Evolutionary conservation across 2,113 vertebrate species (phyloP), one percentile per base, ranked within the genome.

Genomic region (Bagarius yarrelli): DNA sequence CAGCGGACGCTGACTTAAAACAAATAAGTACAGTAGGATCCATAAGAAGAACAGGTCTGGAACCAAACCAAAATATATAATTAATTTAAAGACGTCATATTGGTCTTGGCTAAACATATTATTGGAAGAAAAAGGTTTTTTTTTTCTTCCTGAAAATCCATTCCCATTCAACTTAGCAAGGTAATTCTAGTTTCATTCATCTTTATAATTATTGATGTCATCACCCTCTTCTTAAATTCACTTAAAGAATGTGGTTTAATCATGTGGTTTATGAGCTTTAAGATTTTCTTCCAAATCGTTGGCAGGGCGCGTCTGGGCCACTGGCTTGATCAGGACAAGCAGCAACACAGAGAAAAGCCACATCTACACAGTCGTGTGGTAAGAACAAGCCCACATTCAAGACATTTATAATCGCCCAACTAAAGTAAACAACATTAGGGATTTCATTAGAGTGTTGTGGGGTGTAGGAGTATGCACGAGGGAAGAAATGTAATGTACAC

Each of bases 221-320:
- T 52, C 78, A 61, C 56, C 9, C 53, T 34, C 21, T 80, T 59
- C 34, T 55, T 15, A 80, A 80, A 72, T 19, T 72, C 66, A 52
- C 69, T 72, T 72, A 52, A 80, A 72, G 55, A 60, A 70, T 71
- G 69, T 72, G 25, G 69, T 60, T 61, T 50, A 72, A 57, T 80
- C 67, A 61, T 80, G 44, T 47, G 44, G 40, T 72, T 64, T 32
- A 36, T 81, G 74, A 79, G 77, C 80, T 66, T 79, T 30, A 74
- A 74, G 60, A 80, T 76, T 79, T 84, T n/a, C 81, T 86, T 86
- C 79, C 52, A 34, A 80, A 83, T 84, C 72, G 66, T 77, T 71
- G 72, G 77, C 80, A 52, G 55, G 71, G 32, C 80, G 50, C 61
- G 44, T 84, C 55, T 66, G 21, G 25, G 83, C 83, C 73, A 67